A percentile compares a stretch with the other conserved stretches of the same genome.
Evolutionary conservation across 2,113 vertebrate species (phyloP).

Genomic region (Lagenorhynchus albirostris): DNA sequence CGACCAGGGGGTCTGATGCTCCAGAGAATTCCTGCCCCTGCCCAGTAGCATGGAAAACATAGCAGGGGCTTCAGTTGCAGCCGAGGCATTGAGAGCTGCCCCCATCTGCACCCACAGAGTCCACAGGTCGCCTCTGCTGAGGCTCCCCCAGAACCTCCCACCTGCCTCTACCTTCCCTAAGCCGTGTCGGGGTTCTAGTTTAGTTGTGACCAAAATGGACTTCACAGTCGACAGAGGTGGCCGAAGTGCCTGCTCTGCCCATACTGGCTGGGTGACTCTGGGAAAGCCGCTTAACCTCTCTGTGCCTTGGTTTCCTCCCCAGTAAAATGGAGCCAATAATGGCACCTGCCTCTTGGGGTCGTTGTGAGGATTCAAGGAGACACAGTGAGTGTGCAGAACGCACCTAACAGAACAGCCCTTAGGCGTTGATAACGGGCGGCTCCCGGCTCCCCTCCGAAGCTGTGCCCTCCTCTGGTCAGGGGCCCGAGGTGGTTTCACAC

Average conservation of each 20-base stretch:
- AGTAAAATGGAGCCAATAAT: neutral
- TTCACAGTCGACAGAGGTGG: fast-evolving
- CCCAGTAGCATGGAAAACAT: neutral
- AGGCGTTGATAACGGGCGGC: fast-evolving
- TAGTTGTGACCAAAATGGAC: neutral
- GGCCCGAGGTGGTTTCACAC: neutral
- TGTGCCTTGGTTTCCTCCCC: neutral
- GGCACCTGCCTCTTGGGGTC: neutral
- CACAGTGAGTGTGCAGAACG: fast-evolving
- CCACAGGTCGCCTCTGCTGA: neutral
- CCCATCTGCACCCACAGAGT: neutral
- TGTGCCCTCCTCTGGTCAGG: neutral
- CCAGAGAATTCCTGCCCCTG: neutral
- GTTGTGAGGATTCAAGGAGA: neutral
- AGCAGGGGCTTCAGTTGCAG: neutral
- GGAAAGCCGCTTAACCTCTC: neutral
- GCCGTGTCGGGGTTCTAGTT: neutral
- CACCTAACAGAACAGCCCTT: fast-evolving
- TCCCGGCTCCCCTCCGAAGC: neutral
- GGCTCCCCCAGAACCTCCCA: neutral
- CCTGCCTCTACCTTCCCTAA: neutral
- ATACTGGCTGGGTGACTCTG: neutral
- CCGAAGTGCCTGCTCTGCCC: neutral
- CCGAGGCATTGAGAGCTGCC: neutral
- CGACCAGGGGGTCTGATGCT: neutral